Conservation (phyloP, 2,888 invertebrate species). For the Listrodromus nycthemerus region DNA sequence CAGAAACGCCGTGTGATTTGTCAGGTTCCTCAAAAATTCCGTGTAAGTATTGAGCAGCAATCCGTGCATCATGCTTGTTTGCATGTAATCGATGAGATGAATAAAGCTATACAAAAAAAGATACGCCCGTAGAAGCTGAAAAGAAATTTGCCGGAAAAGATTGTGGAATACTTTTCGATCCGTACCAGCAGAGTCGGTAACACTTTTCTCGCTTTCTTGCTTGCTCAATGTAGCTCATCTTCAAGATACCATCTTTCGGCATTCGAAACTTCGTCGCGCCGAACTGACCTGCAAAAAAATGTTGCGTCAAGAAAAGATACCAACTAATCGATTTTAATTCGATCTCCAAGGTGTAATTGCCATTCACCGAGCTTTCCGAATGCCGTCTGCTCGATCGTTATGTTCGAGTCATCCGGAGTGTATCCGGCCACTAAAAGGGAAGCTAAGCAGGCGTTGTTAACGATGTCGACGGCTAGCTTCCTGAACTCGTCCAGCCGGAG, state of each 20-base stretch:
- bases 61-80: constrained; percentile 88
- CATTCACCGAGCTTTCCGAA: constrained; percentile 76
- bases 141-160: constrained; percentile 68
- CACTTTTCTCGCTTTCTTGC: constrained; percentile 93
- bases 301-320: background rate
- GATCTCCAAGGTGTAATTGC: background rate
- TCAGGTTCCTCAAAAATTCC: constrained; percentile 86
- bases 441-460: constrained; percentile 90
- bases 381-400: constrained; percentile 79
- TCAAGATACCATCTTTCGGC: constrained; percentile 82
- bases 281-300: constrained; percentile 67
- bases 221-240: constrained; percentile 95
- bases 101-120: constrained; percentile 87
- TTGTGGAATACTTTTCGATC: background rate
- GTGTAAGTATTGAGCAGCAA: constrained; percentile 88
- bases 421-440: constrained; percentile 92
- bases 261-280: constrained; percentile 74
- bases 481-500: constrained; percentile 85
- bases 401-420: constrained; percentile 90
- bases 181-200: constrained; percentile 90
- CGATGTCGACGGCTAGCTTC: constrained; percentile 86
- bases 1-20: constrained; percentile 86
- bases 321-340: background rate
- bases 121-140: background rate
- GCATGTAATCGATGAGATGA: constrained; percentile 90